These are phyloP conservation scores for Eleutherodactylus coqui DNA, from an alignment of 2,797 vertebrate genomes.

Conservation along the genomic window DNA sequence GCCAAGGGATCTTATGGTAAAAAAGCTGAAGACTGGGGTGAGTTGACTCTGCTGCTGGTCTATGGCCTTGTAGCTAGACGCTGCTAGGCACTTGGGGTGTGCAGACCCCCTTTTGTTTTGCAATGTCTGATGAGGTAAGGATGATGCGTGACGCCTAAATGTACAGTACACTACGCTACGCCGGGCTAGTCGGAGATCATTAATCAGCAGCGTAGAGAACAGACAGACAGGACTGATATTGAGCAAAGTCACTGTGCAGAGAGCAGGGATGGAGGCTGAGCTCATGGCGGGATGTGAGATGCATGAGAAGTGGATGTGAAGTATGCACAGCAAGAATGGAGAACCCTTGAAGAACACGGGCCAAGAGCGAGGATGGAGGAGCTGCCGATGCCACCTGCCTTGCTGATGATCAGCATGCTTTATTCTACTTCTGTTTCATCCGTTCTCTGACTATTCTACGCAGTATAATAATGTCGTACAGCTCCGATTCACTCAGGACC, in stretches of 20 bases:
- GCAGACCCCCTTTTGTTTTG: too few relatives aligned
- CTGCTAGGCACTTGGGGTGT: background rate
- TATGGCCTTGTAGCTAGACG: background rate
- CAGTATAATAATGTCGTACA: too few relatives aligned
- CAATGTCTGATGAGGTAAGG: background rate
- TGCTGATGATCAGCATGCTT: background rate
- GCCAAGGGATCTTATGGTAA: background rate
- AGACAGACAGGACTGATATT: background rate
- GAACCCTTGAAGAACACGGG: background rate
- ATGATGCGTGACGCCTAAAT: conserved; percentile 1
- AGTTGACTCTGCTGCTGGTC: background rate
- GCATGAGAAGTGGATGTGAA: conserved; percentile 46
- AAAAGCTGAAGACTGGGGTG: background rate
- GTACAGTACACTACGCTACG: background rate
- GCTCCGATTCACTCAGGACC: background rate
- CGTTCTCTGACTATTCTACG: too few relatives aligned
- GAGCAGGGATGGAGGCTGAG: background rate
- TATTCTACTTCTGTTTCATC: background rate
- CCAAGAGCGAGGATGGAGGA: background rate
- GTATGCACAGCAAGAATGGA: background rate
- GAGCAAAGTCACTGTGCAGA: conserved; percentile 29
- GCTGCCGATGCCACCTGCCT: background rate
- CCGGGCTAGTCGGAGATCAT: background rate
- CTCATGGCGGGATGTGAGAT: conserved; percentile 28
- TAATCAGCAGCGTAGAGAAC: conserved; percentile 10